A percentile compares a stretch with the other conserved stretches of the same genome.
phyloP scores from a whole-genome alignment of 2,797 vertebrate species.

The Lacerta bilineata region DNA sequence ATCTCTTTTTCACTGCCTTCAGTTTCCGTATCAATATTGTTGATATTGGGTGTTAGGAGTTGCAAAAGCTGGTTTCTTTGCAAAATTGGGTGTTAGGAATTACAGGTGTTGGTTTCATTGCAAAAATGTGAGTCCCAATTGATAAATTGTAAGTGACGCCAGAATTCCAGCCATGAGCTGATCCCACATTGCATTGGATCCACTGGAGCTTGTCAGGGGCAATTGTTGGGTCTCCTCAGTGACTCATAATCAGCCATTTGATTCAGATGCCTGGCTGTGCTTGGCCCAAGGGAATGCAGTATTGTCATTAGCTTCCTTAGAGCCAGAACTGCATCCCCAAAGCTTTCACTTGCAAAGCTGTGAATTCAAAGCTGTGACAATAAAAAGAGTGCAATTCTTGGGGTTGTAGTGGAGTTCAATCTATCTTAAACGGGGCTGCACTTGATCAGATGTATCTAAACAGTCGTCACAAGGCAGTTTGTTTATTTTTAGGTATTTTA shows the following conservation, averaged over 20 bases:
- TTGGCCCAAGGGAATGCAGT: no score
- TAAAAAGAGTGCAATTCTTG: neutral
- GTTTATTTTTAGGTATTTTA: constrained; percentile 40
- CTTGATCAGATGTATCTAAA: constrained; percentile 46
- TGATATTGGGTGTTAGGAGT: constrained; percentile 33
- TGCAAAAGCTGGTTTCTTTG: constrained; percentile 1
- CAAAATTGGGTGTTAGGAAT: neutral
- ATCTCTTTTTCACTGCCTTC: constrained; percentile 33
- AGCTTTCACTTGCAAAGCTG: neutral
- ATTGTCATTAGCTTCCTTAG: neutral
- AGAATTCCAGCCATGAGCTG: constrained; percentile 27
- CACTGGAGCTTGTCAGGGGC: constrained; percentile 33
- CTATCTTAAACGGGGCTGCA: constrained; percentile 13
- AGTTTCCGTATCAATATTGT: constrained; percentile 54
- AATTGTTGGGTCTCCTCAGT: constrained; percentile 11
- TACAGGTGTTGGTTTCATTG: neutral
- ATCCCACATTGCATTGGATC: constrained; percentile 38
- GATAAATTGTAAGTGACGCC: neutral
- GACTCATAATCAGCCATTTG: neutral
- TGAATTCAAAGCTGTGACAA: neutral
- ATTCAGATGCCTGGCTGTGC: neutral
- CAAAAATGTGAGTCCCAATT: neutral
- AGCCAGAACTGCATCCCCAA: neutral
- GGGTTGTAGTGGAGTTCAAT: neutral
- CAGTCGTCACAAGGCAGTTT: constrained; percentile 27